Percentiles rank a stretch among this genome's conserved stretches.
Conservation (phyloP, 2,888 invertebrate genomes). For the Cistogaster globosa region DNA sequence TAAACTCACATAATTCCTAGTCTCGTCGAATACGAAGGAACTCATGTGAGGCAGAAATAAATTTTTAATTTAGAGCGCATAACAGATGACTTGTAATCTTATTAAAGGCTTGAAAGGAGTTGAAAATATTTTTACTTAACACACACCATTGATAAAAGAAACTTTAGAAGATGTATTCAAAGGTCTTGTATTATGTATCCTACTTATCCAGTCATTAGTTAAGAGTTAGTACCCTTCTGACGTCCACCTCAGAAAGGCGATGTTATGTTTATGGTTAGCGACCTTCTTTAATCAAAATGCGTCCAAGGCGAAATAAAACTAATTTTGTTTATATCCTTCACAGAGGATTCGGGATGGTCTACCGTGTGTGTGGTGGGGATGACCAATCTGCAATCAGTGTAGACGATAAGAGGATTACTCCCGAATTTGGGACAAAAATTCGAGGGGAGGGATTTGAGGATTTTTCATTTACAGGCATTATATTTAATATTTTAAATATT, state of each 20-base stretch:
- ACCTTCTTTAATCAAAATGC: too few species aligned
- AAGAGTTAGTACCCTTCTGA: slow-evolving; percentile 84
- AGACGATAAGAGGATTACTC: too few species aligned
- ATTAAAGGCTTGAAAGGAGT: slow-evolving; percentile 93
- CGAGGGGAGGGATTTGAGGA: too few species aligned
- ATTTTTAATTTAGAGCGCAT: slow-evolving; percentile 95
- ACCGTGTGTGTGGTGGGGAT: too few species aligned
- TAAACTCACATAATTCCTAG: slow-evolving; percentile 86
- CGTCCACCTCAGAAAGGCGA: slow-evolving; percentile 95
- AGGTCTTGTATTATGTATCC: slow-evolving; percentile 94
- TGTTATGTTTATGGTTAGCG: slow-evolving; percentile 97
- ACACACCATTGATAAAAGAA: slow-evolving; percentile 95
- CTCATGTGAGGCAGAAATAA: slow-evolving; percentile 91
- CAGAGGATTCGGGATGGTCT: too few species aligned
- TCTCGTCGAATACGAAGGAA: slow-evolving; percentile 93
- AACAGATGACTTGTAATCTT: slow-evolving; percentile 88
- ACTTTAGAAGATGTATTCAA: slow-evolving; percentile 95
- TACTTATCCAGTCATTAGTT: slow-evolving; percentile 92
- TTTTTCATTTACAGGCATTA: too few species aligned
- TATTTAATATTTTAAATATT: too few species aligned
- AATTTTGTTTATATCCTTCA: too few species aligned
- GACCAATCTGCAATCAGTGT: too few species aligned
- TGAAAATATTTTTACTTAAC: slow-evolving; percentile 99
- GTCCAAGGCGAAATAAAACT: too few species aligned
- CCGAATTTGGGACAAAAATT: too few species aligned